phyloP scores from a whole-genome alignment of 2,113 vertebrate species.

The Sinocyclocheilus maitianheensis region DNA sequence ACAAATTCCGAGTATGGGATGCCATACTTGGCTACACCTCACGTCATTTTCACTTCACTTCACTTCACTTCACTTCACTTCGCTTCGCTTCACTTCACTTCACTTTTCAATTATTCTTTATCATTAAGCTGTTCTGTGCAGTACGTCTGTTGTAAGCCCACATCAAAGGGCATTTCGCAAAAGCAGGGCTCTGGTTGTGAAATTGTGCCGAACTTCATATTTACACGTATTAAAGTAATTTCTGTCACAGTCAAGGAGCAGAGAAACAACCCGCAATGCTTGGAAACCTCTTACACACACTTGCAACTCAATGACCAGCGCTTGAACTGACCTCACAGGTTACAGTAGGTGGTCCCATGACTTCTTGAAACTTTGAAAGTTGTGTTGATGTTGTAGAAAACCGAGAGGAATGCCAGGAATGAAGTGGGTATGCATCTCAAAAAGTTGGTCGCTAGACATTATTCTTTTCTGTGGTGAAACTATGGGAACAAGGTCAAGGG shows the following conservation, averaged over 20 bases:
- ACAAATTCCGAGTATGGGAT: no score
- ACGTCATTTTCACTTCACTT: no score
- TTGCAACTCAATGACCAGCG: neutral
- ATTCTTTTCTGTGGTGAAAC: neutral
- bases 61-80: no score
- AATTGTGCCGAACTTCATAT: neutral
- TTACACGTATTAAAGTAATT: neutral
- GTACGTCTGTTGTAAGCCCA: conserved; percentile 1
- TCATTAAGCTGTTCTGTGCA: conserved; percentile 22
- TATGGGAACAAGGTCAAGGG: conserved; percentile 16
- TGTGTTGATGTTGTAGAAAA: neutral
- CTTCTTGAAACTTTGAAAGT: neutral
- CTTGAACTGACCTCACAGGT: neutral
- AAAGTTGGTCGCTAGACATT: neutral
- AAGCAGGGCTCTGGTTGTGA: conserved; percentile 18
- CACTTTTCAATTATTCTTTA: conserved; percentile 24
- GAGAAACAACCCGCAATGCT: neutral
- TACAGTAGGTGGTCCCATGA: neutral
- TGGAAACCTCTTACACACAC: neutral
- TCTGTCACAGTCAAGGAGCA: conserved; percentile 15
- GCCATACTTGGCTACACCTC: no score
- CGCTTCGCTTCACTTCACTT: no score
- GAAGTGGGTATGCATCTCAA: neutral
- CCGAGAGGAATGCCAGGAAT: conserved; percentile 23
- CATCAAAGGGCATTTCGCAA: conserved; percentile 27